Conservation (phyloP, 2,797 vertebrate genomes). For the Podarcis siculus region DNA sequence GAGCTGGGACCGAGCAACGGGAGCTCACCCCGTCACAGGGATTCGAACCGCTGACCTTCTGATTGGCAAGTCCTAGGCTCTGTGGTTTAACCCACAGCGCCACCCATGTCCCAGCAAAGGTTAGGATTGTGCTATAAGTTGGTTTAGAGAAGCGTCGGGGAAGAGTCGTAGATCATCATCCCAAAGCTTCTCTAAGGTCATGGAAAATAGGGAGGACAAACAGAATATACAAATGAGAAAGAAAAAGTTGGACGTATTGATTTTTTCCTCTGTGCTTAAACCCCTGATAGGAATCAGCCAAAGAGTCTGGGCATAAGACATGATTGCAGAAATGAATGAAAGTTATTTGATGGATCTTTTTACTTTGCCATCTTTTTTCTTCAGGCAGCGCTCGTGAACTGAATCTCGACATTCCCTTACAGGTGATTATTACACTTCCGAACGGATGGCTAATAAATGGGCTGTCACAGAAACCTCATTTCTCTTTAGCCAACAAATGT, state of each 20-base stretch:
- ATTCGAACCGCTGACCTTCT: too few relatives aligned
- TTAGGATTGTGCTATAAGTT: not conserved
- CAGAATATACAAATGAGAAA: slow-evolving; percentile 14
- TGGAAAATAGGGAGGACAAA: not conserved
- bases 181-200: not conserved
- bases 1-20: too few relatives aligned
- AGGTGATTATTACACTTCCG: slow-evolving; percentile 22
- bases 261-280: slow-evolving; percentile 16
- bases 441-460: not conserved
- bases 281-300: not conserved
- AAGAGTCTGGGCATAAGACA: slow-evolving; percentile 26
- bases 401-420: not conserved
- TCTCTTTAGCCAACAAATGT: slow-evolving; percentile 19
- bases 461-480: not conserved
- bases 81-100: too few relatives aligned
- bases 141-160: not conserved
- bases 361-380: slow-evolving; percentile 41
- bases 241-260: slow-evolving; percentile 17
- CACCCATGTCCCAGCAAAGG: too few relatives aligned
- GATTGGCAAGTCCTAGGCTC: too few relatives aligned
- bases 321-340: slow-evolving; percentile 36
- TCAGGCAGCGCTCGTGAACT: not conserved
- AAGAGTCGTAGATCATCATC: not conserved
- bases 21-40: too few relatives aligned
- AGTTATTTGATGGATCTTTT: slow-evolving; percentile 41